Evolutionary conservation across 2,888 invertebrate genomes (phyloP), one percentile per base, ranked within the genome.

Genomic region (Rhogogaster chlorosoma): DNA sequence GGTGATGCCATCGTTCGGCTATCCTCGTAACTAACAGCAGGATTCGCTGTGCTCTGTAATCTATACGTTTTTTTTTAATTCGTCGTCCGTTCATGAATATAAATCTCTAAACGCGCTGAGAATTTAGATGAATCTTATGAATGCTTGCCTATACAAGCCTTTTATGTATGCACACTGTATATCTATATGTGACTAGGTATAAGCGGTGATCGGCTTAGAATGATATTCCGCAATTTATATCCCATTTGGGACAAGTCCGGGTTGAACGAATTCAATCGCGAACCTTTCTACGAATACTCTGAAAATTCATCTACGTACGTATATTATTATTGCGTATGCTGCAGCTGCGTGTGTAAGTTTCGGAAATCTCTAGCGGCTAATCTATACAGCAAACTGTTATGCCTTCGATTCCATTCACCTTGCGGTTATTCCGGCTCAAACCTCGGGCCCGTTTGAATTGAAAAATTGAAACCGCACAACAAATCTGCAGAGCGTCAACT

Each of bases 181-280:
- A 32, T 5, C 32, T 29, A 15, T 67, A 32, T 67, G 29, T 29
- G 4, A 1, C 2, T 26, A 26, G 18, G 29, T 73, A 22, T 26
- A 67, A 32, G 53, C n/a, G 18, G 53, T 53, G 61, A 26, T 67
- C 67, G 49, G 83, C 42, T 67, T 18, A 53, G 7, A 70, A 32
- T 29, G 42, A 83, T 80, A 80, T 61, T 83, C 83, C 67, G 83
- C 45, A 83, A 83, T 83, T 83, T 67, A 83, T 83, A 83, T 67
- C 70, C 45, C 49, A 83, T 67, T 83, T 83, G 83, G 83, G 70
- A 29, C 83, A 83, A 83, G 45, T 83, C 83, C 83, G 83, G 83
- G 67, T 83, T 45, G 83, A 70, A 83, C 64, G 67, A 38, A 83
- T 83, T 70, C 36, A 42, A 83, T 29, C 49, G 45, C 67, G 32